Evolutionary conservation across 2,888 invertebrate genomes (phyloP).

Genomic region (Sinodicranocentrus sp.): DNA sequence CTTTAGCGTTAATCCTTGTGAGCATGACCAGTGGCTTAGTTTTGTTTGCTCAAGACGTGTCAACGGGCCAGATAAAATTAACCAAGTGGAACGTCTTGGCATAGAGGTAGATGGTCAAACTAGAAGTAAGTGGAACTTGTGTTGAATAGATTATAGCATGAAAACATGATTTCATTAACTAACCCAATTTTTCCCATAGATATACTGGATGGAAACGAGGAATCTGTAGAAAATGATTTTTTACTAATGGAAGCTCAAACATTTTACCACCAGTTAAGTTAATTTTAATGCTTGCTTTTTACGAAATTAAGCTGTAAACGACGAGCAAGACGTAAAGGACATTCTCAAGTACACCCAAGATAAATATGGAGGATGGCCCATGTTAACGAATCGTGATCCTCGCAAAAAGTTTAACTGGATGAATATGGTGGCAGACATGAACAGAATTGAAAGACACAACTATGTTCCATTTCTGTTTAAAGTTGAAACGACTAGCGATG

Average conservation of each 20-base stretch:
- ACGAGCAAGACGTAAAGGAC: constrained; percentile 29
- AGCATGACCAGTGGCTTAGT: too few species aligned
- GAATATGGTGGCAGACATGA: constrained; percentile 35
- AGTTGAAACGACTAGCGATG: neutral
- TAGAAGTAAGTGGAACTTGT: too few species aligned
- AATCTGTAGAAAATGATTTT: constrained; percentile 43
- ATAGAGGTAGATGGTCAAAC: constrained; percentile 33
- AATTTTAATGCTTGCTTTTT: too few species aligned
- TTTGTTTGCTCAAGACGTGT: constrained; percentile 2
- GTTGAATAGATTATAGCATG: too few species aligned
- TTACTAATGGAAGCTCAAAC: constrained; percentile 37
- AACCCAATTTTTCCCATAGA: too few species aligned
- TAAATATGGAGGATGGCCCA: constrained; percentile 47
- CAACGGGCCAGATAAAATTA: constrained; percentile 45
- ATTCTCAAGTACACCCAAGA: neutral
- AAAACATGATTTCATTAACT: too few species aligned
- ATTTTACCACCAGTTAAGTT: constrained; percentile 29
- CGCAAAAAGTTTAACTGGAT: constrained; percentile 34
- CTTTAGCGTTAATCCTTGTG: too few species aligned
- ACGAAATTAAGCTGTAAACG: constrained; percentile 31
- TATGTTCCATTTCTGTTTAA: constrained; percentile 15
- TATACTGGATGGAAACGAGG: too few species aligned
- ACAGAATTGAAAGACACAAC: constrained; percentile 32
- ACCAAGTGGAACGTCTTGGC: constrained; percentile 36
- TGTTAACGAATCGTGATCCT: constrained; percentile 42